These are phyloP conservation scores for Euleptes europaea DNA, from an alignment of 2,113 vertebrate genomes.

Conservation along the genomic window DNA sequence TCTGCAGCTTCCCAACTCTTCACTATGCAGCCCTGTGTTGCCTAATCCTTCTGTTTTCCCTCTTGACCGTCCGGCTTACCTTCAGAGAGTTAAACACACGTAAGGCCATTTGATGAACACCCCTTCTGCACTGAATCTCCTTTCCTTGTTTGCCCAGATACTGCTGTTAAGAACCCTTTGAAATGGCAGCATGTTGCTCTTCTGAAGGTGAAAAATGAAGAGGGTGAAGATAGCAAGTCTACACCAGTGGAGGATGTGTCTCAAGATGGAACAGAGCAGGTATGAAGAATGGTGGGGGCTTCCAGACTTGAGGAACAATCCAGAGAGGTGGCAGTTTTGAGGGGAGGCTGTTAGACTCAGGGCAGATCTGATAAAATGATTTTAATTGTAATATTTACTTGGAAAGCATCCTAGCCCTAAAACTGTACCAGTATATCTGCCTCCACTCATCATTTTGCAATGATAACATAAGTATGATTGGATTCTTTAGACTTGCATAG, in stretches of 20 bases:
- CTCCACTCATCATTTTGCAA: not conserved
- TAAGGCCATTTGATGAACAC: not conserved
- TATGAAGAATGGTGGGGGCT: constrained; percentile 29
- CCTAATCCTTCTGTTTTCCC: not conserved
- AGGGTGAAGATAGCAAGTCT: constrained; percentile 42
- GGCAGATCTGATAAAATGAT: not conserved
- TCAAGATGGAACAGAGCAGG: constrained; percentile 77
- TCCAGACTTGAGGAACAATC: not conserved
- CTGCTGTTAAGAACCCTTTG: constrained; percentile 52
- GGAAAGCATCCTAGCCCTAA: not conserved
- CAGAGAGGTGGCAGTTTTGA: not conserved
- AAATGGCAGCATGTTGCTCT: constrained; percentile 65
- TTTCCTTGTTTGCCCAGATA: constrained; percentile 57
- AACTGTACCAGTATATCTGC: not conserved
- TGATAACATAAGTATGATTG: too few relatives aligned
- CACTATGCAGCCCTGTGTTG: not conserved
- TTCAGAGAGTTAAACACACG: not conserved
- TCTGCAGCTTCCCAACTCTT: not conserved
- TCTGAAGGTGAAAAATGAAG: constrained; percentile 69
- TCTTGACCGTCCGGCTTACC: not conserved
- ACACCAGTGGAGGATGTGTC: constrained; percentile 73
- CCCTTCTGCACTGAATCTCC: not conserved
- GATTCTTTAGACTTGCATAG: not conserved
- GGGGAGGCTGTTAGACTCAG: not conserved
- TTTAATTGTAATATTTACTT: not conserved